Percentiles rank a stretch among this genome's conserved stretches.
These are phyloP conservation scores for Macrotis lagotis DNA, from an alignment of 2,113 vertebrate genomes.

Conservation along the genomic window DNA sequence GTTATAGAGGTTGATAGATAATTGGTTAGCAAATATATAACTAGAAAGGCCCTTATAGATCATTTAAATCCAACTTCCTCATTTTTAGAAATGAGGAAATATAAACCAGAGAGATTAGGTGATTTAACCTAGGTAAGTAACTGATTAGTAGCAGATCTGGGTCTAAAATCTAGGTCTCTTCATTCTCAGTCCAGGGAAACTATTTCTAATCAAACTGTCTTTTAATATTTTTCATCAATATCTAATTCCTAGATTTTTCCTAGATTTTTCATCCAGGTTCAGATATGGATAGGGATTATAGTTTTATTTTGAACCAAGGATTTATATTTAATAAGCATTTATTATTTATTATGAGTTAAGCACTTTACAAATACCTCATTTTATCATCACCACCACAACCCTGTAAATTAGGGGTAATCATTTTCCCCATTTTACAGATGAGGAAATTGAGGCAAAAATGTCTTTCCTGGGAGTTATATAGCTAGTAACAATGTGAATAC, in stretches of 20 bases:
- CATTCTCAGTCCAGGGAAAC: neutral
- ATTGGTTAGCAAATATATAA: neutral
- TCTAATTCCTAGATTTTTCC: neutral
- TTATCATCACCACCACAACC: neutral
- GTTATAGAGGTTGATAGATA: neutral
- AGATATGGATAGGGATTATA: neutral
- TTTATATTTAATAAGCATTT: neutral
- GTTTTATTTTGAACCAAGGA: neutral
- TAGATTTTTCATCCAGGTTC: neutral
- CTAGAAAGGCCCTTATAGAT: neutral
- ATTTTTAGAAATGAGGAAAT: neutral
- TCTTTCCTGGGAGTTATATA: too few species aligned
- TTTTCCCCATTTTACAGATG: neutral
- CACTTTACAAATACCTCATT: neutral
- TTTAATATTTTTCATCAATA: neutral
- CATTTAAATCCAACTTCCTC: neutral
- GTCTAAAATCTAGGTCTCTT: neutral
- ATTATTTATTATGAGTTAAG: neutral
- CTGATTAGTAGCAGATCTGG: neutral
- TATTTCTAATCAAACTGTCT: neutral
- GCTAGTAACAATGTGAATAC: neutral
- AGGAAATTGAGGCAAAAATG: too few species aligned
- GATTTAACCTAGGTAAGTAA: neutral
- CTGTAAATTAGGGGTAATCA: neutral
- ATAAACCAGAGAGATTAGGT: neutral